These are phyloP conservation scores for Pseudomugil gertrudae DNA, from an alignment of 2,797 vertebrate genomes.

Conservation along the genomic window DNA sequence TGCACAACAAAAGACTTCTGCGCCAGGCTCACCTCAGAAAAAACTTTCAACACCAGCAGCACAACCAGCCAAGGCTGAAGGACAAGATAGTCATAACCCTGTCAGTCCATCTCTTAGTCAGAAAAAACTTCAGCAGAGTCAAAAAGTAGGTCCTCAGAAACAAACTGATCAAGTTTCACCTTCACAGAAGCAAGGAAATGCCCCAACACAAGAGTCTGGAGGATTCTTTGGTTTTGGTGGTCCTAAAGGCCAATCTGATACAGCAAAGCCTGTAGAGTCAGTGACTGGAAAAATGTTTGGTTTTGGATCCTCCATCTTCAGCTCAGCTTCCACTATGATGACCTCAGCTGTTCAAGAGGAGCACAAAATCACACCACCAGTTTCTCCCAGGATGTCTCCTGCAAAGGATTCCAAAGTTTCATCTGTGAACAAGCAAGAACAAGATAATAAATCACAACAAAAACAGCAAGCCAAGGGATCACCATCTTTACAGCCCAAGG, in stretches of 20 bases:
- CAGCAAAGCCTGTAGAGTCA: conserved; percentile 85
- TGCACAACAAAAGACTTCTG: conserved; percentile 62
- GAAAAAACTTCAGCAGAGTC: conserved; percentile 66
- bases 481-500: conserved; percentile 47
- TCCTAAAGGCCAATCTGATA: conserved; percentile 77
- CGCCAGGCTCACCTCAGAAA: conserved; percentile 63
- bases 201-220: conserved; percentile 54
- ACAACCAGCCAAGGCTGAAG: conserved; percentile 71
- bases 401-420: conserved; percentile 64
- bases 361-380: conserved; percentile 71
- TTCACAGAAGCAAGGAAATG: conserved; percentile 66
- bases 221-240: conserved; percentile 66
- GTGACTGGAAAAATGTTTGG: conserved; percentile 93
- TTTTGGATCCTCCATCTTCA: conserved; percentile 94
- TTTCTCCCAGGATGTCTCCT: conserved; percentile 71
- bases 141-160: conserved; percentile 71
- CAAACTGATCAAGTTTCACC: conserved; percentile 51
- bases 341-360: conserved; percentile 84
- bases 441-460: conserved; percentile 61
- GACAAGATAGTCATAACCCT: conserved; percentile 59
- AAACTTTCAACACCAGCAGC: conserved; percentile 43
- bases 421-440: conserved; percentile 49
- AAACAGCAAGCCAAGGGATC: conserved; percentile 44
- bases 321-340: conserved; percentile 92
- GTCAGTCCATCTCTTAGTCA: conserved; percentile 62